These are phyloP conservation scores for Campoplex capitator DNA, from an alignment of 2,888 invertebrate species.

Conservation along the genomic window DNA sequence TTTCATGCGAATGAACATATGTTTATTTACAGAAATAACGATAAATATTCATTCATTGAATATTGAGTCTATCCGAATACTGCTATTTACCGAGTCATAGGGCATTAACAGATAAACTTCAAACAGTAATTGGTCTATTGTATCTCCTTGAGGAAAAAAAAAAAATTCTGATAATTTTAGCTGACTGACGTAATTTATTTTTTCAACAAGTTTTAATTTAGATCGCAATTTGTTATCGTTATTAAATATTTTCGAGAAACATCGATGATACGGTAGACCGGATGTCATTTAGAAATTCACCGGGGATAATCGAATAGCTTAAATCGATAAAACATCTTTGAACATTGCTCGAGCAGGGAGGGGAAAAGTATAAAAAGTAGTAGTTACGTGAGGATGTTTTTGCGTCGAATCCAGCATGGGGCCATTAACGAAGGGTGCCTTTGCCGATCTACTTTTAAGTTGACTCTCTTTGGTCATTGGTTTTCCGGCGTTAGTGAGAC, in stretches of 20 bases:
- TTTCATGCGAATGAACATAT: neutral
- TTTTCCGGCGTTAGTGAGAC: constrained; percentile 87
- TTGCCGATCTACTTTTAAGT: constrained; percentile 90
- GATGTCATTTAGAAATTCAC: no score
- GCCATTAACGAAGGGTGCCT: constrained; percentile 86
- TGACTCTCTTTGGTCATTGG: constrained; percentile 94
- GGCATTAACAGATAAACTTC: no score
- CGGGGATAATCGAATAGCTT: neutral
- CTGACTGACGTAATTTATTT: no score
- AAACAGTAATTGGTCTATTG: no score
- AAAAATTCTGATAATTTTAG: neutral
- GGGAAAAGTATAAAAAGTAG: neutral
- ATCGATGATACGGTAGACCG: no score
- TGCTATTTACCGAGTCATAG: neutral
- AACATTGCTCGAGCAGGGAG: neutral
- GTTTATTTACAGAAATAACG: neutral
- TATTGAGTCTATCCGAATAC: neutral
- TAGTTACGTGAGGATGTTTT: constrained; percentile 88
- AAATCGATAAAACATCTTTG: neutral
- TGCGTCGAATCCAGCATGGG: constrained; percentile 88
- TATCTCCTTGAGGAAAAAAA: neutral
- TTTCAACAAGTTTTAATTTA: no score
- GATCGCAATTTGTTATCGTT: no score
- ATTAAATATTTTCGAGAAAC: no score
- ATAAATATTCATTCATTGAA: neutral